phyloP scores from a whole-genome alignment of 2,113 vertebrate genomes.

The Athene noctua region DNA sequence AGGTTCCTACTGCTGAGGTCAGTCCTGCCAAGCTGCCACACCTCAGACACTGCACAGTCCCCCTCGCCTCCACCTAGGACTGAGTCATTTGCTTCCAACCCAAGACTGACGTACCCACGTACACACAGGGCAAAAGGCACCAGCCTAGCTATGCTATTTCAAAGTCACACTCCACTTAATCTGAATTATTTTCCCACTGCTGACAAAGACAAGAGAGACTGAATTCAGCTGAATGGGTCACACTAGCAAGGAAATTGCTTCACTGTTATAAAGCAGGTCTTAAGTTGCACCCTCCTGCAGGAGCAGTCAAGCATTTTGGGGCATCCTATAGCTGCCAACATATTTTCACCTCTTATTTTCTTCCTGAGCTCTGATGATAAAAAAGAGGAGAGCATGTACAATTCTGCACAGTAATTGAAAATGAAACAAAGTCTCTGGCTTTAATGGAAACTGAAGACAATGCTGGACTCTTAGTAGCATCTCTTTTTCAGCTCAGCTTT shows the following conservation, averaged over 20 bases:
- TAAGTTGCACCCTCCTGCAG: background rate
- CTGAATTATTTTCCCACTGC: background rate
- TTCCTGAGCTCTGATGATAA: background rate
- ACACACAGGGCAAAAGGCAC: background rate
- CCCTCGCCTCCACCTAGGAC: accelerated
- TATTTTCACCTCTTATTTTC: background rate
- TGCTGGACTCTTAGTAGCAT: background rate
- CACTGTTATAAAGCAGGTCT: background rate
- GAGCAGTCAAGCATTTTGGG: background rate
- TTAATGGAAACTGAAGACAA: background rate
- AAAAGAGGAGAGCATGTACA: background rate
- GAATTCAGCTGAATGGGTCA: background rate
- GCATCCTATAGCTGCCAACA: background rate
- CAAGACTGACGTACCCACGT: accelerated
- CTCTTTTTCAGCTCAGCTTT: constrained; percentile 34
- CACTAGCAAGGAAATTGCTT: background rate
- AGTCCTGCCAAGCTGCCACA: accelerated
- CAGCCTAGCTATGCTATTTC: background rate
- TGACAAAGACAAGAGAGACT: background rate
- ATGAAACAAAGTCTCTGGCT: background rate
- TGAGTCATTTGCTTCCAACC: background rate
- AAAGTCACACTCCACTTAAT: background rate
- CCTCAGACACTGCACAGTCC: too few relatives aligned
- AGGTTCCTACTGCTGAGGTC: background rate
- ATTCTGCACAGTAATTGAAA: background rate